phyloP scores from a whole-genome alignment of 2,797 vertebrate genomes.

The Characodon lateralis region DNA sequence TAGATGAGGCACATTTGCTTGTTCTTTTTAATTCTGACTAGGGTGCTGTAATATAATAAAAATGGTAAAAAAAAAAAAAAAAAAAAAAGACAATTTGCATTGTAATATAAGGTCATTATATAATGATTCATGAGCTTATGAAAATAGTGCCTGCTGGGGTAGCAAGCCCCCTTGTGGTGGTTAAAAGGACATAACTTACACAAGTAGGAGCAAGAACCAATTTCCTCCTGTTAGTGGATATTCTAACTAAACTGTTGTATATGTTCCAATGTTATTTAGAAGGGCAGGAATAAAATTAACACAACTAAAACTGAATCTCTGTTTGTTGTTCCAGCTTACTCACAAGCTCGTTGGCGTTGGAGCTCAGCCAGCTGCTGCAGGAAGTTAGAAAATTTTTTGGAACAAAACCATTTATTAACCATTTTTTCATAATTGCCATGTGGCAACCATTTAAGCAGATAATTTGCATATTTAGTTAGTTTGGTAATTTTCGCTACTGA shows the following conservation, averaged over 20 bases:
- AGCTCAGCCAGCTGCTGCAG: neutral
- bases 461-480: neutral
- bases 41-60: neutral
- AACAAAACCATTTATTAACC: too few relatives aligned
- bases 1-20: neutral
- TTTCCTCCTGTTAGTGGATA: neutral
- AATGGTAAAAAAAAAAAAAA: neutral
- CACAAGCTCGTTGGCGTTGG: neutral
- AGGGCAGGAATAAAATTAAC: neutral
- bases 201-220: neutral
- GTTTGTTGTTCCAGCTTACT: neutral
- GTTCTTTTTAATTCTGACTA: neutral
- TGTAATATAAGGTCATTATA: neutral
- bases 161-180: neutral
- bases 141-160: neutral
- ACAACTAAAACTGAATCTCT: neutral
- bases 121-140: neutral
- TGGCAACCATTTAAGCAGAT: neutral
- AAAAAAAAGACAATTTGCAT: neutral
- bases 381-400: neutral
- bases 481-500: neutral
- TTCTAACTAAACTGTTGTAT: neutral
- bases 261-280: neutral
- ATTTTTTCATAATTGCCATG: neutral
- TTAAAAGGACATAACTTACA: neutral